Conservation (phyloP, 2,113 vertebrate genomes). For the Zosterops borbonicus region DNA sequence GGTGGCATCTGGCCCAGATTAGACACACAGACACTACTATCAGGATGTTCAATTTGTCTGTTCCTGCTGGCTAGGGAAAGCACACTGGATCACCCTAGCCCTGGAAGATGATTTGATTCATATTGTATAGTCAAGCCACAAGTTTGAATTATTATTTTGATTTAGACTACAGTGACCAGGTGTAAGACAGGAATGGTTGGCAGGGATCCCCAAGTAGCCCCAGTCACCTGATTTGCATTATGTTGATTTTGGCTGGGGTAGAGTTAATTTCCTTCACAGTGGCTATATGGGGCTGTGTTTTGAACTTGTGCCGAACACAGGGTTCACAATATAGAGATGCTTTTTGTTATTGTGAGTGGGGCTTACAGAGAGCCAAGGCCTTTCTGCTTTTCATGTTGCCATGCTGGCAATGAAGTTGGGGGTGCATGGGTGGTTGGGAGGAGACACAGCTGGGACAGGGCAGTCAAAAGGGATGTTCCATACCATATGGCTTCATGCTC, state of each 20-base stretch:
- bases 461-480: background rate
- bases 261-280: background rate
- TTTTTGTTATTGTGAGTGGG: background rate
- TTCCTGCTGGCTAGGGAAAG: background rate
- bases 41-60: background rate
- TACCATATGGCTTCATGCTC: background rate
- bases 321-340: background rate
- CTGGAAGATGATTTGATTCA: background rate
- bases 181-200: background rate
- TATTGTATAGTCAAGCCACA: background rate
- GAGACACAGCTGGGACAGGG: background rate
- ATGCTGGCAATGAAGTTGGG: rapidly evolving
- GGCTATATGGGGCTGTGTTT: background rate
- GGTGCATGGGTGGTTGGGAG: background rate
- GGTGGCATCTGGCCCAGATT: background rate
- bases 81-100: background rate
- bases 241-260: background rate
- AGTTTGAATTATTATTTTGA: background rate
- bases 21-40: background rate
- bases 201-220: background rate
- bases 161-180: background rate
- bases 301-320: background rate
- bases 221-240: background rate
- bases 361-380: background rate
- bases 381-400: background rate